phyloP scores from a whole-genome alignment of 2,888 invertebrate genomes.

The Drosophila formosana region DNA sequence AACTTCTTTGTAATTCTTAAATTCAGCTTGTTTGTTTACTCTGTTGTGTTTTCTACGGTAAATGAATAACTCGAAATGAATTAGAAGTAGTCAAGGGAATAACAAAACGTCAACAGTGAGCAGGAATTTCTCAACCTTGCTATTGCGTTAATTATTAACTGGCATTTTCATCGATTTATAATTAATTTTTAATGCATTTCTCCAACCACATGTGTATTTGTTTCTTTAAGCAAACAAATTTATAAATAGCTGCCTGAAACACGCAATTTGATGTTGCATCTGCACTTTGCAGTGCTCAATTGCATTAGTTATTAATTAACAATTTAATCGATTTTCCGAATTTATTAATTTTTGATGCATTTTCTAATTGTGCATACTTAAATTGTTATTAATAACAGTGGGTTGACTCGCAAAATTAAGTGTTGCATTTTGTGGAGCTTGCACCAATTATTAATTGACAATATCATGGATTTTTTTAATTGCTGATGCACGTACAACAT shows the following conservation, averaged over 20 bases:
- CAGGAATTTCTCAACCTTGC: background rate
- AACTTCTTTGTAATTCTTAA: too few species aligned
- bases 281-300: background rate
- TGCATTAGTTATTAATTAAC: background rate
- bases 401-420: background rate
- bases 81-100: background rate
- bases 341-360: background rate
- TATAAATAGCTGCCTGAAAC: background rate
- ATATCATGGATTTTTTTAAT: slow-evolving; percentile 3
- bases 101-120: background rate
- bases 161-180: slow-evolving; percentile 6
- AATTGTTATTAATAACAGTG: background rate
- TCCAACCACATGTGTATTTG: background rate
- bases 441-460: background rate
- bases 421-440: background rate
- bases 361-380: background rate
- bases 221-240: background rate
- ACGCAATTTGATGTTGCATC: background rate
- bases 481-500: background rate
- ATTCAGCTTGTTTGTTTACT: background rate
- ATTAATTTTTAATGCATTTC: slow-evolving; percentile 1
- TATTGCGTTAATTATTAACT: slow-evolving; percentile 3
- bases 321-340: slow-evolving; percentile 4
- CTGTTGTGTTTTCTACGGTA: background rate
- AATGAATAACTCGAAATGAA: background rate